These are phyloP conservation scores for Arenaria interpres DNA, from an alignment of 2,113 vertebrate genomes.

Conservation along the genomic window DNA sequence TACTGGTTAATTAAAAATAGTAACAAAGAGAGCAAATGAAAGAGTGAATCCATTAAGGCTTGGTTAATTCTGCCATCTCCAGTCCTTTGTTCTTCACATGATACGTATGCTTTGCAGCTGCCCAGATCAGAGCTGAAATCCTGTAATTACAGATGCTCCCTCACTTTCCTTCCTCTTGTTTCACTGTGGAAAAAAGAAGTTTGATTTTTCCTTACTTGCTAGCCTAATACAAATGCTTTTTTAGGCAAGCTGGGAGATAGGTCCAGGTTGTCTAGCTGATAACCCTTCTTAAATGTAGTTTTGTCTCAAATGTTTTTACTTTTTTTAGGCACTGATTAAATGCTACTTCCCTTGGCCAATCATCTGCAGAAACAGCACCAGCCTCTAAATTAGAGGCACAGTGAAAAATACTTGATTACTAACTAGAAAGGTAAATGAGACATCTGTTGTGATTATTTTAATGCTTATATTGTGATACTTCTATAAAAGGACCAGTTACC, in stretches of 20 bases:
- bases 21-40: slow-evolving; percentile 11
- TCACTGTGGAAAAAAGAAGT: neutral
- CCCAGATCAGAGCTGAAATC: neutral
- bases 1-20: slow-evolving; percentile 9
- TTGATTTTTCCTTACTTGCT: neutral
- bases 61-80: slow-evolving; percentile 15
- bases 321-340: neutral
- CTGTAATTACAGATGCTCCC: neutral
- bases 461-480: slow-evolving; percentile 19
- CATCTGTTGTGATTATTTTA: slow-evolving; percentile 21
- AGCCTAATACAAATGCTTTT: neutral
- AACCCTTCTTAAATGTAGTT: neutral
- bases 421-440: neutral
- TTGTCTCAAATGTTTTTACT: neutral
- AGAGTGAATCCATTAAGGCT: neutral
- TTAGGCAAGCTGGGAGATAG: neutral
- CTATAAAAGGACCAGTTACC: slow-evolving; percentile 30
- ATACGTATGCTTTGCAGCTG: slow-evolving; percentile 23
- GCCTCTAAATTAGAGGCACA: neutral
- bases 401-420: slow-evolving; percentile 33
- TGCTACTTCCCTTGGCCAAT: neutral
- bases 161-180: neutral
- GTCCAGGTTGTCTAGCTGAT: neutral
- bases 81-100: slow-evolving; percentile 6
- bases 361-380: neutral